phyloP scores from a whole-genome alignment of 1,140 invertebrate species.

The Drosophila sucinea region DNA sequence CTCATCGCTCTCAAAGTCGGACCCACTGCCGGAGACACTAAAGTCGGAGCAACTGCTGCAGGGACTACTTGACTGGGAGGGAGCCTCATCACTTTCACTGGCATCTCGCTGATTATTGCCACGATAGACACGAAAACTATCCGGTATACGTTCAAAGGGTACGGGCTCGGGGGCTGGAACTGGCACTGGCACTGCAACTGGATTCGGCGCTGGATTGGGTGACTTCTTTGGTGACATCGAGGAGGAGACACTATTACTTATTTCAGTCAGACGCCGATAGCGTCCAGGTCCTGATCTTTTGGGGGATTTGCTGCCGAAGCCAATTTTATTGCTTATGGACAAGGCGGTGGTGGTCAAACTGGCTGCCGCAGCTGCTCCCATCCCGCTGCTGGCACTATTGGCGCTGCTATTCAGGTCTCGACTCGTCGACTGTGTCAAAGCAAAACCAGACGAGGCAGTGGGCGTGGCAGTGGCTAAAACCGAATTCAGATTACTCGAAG shows the following conservation, averaged over 20 bases:
- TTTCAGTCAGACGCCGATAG: conserved; percentile 67
- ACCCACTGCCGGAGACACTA: conserved; percentile 74
- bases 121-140: conserved; percentile 81
- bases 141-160: conserved; percentile 78
- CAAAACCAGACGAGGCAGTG: conserved; percentile 42
- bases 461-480: conserved; percentile 39
- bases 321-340: conserved; percentile 64
- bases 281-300: conserved; percentile 71
- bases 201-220: conserved; percentile 55
- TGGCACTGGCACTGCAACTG: conserved; percentile 4
- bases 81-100: conserved; percentile 77
- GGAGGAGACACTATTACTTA: conserved; percentile 56
- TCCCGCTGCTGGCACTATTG: conserved; percentile 20
- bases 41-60: conserved; percentile 82
- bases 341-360: conserved; percentile 49
- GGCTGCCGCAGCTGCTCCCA: conserved; percentile 30
- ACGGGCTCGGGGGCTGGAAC: conserved; percentile 44
- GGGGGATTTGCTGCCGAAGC: conserved; percentile 65
- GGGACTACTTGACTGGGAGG: conserved; percentile 76
- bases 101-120: conserved; percentile 75
- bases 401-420: conserved; percentile 36
- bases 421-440: conserved; percentile 46
- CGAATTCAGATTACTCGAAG: conserved; percentile 57
- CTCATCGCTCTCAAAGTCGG: conserved; percentile 80
- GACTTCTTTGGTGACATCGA: conserved; percentile 80